Base-by-base conservation (phyloP, 1,140 invertebrate species). In the Atta colombica region DNA sequence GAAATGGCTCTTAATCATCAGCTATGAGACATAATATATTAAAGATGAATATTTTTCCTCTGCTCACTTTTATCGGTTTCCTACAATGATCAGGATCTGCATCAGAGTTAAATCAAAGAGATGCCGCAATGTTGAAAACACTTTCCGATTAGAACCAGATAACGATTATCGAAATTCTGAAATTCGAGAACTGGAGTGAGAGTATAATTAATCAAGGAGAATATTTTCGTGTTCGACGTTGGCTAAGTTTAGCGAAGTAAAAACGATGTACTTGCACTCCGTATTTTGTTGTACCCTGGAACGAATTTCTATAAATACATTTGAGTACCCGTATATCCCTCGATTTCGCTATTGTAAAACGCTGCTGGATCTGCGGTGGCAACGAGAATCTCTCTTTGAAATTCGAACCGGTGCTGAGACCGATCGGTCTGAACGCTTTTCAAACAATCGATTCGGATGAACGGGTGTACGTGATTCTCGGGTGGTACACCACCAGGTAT, bases 401-500 rank as follows among this genome's bases (percentile, higher is more conserved):
- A 85, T 77, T 16, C 74, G 58, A 69, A 78, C 63, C 21, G 51
- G 35, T 63, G 63, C 63, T 55, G 58, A 85, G 86, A 63, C 80
- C 53, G 89, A 90, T 90, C 89, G 80, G 86, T 39, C 58, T 65
- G 75, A 90, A 77, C 82, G 69, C 86, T 90, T 90, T 90, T 63
- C 88, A 81, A 80, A 86, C 82, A 88, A 90, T 92, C 90, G 91
- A 90, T 90, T 92, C 74, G 84, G 39, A 12, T 58, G 71, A 90
- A 90, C 87, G 89, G 80, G 81, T 82, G 51, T 58, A 81, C 78
- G 87, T 87, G 89, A 89, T 87, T 87, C 89, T 86, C 86, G 89
- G 89, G 72, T 74, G 89, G 81, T 82, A 89, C 92, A 92, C 91
- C 93, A 92, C 91, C 92, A 91, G 93, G 91, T 93, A 94, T 92